Conservation (phyloP, 2,113 vertebrate species). For the Tylochromis polylepis region DNA sequence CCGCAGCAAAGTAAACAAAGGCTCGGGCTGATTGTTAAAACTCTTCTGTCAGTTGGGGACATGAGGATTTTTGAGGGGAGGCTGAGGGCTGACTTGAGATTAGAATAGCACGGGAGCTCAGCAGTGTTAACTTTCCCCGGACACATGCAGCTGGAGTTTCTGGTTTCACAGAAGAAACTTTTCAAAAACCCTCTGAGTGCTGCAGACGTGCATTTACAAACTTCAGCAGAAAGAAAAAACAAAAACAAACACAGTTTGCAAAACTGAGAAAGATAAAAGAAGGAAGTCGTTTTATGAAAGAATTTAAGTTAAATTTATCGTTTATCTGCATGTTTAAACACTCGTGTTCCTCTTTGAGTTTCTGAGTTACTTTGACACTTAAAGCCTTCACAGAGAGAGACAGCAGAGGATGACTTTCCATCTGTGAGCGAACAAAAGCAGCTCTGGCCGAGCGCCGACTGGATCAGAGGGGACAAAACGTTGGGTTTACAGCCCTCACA, state of each 20-base stretch:
- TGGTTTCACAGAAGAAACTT: background rate
- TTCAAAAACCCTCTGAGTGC: background rate
- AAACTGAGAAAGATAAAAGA: background rate
- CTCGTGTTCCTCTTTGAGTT: background rate
- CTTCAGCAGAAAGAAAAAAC: accelerated
- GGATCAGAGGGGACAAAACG: background rate
- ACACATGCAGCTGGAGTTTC: background rate
- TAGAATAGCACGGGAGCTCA: background rate
- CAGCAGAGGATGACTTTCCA: background rate
- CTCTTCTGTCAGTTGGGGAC: background rate
- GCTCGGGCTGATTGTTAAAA: background rate
- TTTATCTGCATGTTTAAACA: background rate
- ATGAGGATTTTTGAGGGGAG: background rate
- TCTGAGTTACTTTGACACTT: background rate
- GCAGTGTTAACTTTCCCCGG: background rate
- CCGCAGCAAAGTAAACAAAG: background rate
- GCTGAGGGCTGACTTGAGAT: background rate
- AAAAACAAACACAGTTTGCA: background rate
- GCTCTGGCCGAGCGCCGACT: background rate
- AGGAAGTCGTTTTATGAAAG: accelerated
- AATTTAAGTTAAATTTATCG: background rate
- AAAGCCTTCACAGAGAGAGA: background rate
- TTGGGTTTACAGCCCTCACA: background rate
- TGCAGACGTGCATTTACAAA: background rate
- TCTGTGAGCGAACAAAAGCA: background rate